Base-by-base conservation (phyloP, 1,140 invertebrate species). In the Diorhabda sublineata region DNA sequence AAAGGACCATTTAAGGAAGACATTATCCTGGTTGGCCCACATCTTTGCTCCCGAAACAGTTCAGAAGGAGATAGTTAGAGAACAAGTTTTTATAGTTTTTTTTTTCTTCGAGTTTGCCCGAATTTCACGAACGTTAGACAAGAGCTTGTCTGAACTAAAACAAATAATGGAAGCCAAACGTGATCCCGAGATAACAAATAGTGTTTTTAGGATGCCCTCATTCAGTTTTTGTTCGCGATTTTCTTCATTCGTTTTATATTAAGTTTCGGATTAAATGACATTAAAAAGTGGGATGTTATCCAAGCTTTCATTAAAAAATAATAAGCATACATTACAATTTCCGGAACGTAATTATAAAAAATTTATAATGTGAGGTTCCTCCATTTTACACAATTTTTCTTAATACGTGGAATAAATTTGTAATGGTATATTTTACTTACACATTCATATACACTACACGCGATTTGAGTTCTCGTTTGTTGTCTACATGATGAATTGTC, bases 251-350 rank as follows among this genome's bases (percentile, higher is more conserved):
- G 69, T 61, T 69, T 69, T 11, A 11, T 11, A 11, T 11, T 70
- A 74, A 70, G 69, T 70, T 71, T 66, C 68, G 69, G 72, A 74
- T 74, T 74, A 70, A 74, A 26, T 26, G 26, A 26, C 1, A 26
- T 26, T 26, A 26, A 26, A 26, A 26, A 26, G 0, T 26, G 1
- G 26, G 26, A 26, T 26, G 26, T 26, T 26, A 26, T 26, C 26
- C 26, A 26, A 1, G 26, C 26, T 26, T 26, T 1, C 26, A 26
- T 26, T 26, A 26, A 26, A 26, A 26, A 26, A 26, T 26, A 26
- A 26, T 26, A 26, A 26, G 26, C 26, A 26, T 26, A 26, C 26
- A 26, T 26, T 26, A 26, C 26, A 26, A 26, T 26, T 26, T 26
- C 26, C 1, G 26, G 26, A 26, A 26, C 1, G 26, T 26, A 26